These are phyloP conservation scores for Macroglossus sobrinus DNA, from an alignment of 2,113 vertebrate genomes.

Conservation along the genomic window DNA sequence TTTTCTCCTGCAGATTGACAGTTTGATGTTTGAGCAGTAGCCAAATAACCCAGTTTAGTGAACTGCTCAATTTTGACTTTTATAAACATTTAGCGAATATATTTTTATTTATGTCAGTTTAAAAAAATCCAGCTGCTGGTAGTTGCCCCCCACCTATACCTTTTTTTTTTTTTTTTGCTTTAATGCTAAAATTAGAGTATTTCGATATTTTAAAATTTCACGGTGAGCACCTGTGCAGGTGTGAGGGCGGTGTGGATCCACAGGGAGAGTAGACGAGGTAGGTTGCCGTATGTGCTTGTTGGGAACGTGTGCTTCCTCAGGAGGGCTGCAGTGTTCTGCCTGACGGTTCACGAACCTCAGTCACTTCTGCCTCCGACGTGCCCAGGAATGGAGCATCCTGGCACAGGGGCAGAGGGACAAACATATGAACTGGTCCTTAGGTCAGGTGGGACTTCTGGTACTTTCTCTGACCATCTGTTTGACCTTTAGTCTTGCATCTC, in stretches of 20 bases:
- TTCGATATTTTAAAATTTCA: constrained; percentile 56
- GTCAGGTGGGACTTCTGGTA: not conserved
- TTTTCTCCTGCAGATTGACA: not conserved
- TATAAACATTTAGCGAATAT: constrained; percentile 57
- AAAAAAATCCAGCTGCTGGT: constrained; percentile 46
- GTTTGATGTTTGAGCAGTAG: constrained; percentile 46
- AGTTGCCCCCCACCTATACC: not conserved
- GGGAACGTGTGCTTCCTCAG: not conserved
- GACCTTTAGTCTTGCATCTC: constrained; percentile 1
- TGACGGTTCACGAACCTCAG: not conserved
- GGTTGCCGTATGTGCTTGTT: not conserved
- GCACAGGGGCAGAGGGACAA: not conserved
- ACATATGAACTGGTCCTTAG: not conserved
- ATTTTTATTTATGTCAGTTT: constrained; percentile 63
- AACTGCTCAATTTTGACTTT: constrained; percentile 28
- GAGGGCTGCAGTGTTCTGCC: accelerated
- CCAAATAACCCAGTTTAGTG: constrained; percentile 42
- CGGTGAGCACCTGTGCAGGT: constrained; percentile 33
- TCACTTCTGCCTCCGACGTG: not conserved
- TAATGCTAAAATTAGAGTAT: constrained; percentile 59
- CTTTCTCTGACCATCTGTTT: constrained; percentile 26
- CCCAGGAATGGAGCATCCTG: not conserved
- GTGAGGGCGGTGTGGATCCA: not conserved
- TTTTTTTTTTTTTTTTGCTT: constrained; percentile 40
- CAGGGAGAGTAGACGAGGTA: not conserved